phyloP scores from a whole-genome alignment of 35 echinoderm and acorn worm genomes.

The Acanthaster planci region DNA sequence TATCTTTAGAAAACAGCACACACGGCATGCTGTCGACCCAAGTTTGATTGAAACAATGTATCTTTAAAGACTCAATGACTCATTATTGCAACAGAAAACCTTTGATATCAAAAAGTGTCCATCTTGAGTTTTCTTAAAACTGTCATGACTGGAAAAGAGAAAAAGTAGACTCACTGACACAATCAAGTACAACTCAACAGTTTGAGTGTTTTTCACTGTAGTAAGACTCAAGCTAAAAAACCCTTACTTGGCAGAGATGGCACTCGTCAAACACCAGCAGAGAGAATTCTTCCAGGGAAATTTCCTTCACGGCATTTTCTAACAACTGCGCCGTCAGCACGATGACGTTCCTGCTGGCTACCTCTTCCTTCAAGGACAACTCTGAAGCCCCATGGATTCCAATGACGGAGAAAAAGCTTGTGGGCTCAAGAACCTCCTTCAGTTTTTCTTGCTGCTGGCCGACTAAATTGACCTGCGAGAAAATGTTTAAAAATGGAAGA shows the following conservation, averaged over 20 bases:
- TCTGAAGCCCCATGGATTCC: conserved; percentile 7
- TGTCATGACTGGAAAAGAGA: too few relatives aligned
- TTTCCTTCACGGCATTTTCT: conserved; percentile 37
- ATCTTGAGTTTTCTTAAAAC: too few relatives aligned
- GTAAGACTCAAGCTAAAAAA: background rate
- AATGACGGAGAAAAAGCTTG: background rate
- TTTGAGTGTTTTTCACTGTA: too few relatives aligned
- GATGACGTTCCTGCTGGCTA: conserved; percentile 38
- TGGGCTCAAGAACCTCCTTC: conserved; percentile 8
- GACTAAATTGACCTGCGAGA: conserved; percentile 45
- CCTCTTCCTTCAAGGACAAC: conserved; percentile 28
- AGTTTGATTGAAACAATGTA: too few relatives aligned
- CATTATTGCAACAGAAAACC: too few relatives aligned
- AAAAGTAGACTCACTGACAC: too few relatives aligned
- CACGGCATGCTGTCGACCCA: too few relatives aligned
- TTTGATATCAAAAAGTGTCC: too few relatives aligned
- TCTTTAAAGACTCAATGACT: too few relatives aligned
- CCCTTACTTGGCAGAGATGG: conserved; percentile 56
- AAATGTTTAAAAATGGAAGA: too few relatives aligned
- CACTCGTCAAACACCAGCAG: conserved; percentile 66
- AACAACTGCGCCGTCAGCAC: conserved; percentile 57
- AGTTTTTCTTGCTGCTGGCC: conserved; percentile 61
- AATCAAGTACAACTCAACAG: too few relatives aligned
- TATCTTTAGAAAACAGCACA: too few relatives aligned
- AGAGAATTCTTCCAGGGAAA: conserved; percentile 19